A percentile compares a stretch with the other conserved stretches of the same genome.
Evolutionary conservation across 2,797 vertebrate genomes (phyloP).

Genomic region (Aselliscus stoliczkanus): DNA sequence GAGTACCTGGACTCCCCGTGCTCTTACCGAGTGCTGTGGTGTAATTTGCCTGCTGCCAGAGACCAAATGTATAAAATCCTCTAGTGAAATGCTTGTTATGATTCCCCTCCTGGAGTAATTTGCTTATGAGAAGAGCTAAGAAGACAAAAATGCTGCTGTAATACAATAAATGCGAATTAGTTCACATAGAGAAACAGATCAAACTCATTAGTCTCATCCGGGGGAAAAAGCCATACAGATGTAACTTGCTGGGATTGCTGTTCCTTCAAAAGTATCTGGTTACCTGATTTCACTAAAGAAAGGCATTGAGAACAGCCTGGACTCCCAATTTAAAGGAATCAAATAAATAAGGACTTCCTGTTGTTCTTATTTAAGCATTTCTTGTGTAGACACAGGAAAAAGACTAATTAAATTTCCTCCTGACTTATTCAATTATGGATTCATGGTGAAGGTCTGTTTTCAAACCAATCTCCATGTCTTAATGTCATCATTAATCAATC

Average conservation of each 20-base stretch:
- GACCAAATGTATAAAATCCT: background rate
- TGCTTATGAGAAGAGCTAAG: slow-evolving; percentile 12
- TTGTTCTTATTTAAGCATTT: slow-evolving; percentile 23
- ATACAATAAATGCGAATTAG: slow-evolving; percentile 2
- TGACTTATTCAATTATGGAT: slow-evolving; percentile 47
- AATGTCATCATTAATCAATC: slow-evolving; percentile 14
- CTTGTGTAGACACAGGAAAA: slow-evolving; percentile 37
- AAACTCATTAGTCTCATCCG: background rate
- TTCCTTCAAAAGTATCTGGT: background rate
- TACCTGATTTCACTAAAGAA: background rate
- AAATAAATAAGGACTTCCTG: background rate
- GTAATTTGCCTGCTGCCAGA: background rate
- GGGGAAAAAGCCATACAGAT: background rate
- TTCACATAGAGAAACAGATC: background rate
- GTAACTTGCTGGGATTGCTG: background rate
- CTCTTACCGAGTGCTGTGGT: background rate
- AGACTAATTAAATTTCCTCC: slow-evolving; percentile 60
- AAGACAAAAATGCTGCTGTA: background rate
- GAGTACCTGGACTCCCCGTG: background rate
- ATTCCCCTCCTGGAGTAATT: background rate
- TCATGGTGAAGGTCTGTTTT: background rate
- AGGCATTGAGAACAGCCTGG: background rate
- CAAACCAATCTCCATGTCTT: background rate
- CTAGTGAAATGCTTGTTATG: background rate
- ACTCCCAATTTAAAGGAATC: background rate